Evolutionary conservation across 2,797 vertebrate genomes (phyloP).

Genomic region (Cygnus olor): DNA sequence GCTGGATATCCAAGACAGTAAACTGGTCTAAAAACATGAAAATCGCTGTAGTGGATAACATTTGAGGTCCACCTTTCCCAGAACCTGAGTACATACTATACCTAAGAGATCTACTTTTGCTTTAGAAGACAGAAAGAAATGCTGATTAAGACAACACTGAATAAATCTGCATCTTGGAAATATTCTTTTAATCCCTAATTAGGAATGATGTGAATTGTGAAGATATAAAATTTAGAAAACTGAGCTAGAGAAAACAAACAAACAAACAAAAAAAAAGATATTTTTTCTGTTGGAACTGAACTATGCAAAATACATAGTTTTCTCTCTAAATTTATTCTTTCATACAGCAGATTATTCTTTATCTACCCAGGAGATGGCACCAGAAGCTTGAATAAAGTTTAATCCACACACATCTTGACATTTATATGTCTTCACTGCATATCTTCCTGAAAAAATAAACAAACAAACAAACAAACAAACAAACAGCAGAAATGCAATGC

Average conservation of each 20-base stretch:
- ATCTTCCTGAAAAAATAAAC: neutral
- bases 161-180: neutral
- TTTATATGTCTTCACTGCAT: neutral
- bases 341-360: neutral
- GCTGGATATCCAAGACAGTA: neutral
- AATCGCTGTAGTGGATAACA: neutral
- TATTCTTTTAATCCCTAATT: neutral
- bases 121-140: neutral
- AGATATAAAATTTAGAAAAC: neutral
- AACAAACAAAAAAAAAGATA: neutral
- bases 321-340: neutral
- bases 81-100: neutral
- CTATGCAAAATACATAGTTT: accelerated
- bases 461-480: no score
- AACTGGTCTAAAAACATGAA: neutral
- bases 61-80: neutral
- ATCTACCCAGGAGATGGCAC: constrained; percentile 36
- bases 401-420: no score
- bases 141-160: neutral
- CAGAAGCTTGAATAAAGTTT: neutral
- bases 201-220: neutral
- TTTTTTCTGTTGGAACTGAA: neutral
- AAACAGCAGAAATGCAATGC: neutral
- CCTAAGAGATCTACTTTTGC: neutral
- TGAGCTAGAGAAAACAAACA: neutral